phyloP scores from a whole-genome alignment of 1,140 invertebrate genomes.

The Pachypeltis micranthus region DNA sequence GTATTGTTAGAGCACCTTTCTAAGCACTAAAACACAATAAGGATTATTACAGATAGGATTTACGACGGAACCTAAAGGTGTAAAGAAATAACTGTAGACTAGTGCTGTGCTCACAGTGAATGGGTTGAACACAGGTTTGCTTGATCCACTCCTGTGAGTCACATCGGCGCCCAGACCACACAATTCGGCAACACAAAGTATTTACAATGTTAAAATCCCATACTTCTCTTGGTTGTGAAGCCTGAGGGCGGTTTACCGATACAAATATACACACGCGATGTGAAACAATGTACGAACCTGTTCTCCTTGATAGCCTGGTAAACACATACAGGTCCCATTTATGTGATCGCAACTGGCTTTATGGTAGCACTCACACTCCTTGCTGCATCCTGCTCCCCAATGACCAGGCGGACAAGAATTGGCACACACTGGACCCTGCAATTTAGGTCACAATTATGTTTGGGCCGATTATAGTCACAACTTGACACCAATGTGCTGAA shows the following conservation, averaged over 20 bases:
- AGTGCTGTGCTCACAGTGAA: too few species aligned
- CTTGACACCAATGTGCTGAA: too few species aligned
- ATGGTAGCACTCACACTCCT: conserved; percentile 78
- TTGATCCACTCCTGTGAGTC: too few species aligned
- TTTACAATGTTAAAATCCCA: too few species aligned
- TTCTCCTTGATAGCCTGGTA: conserved; percentile 59
- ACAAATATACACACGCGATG: neutral
- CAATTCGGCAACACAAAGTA: too few species aligned
- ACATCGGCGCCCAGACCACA: too few species aligned
- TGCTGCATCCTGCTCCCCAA: conserved; percentile 63
- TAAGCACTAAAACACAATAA: conserved; percentile 48
- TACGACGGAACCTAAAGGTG: neutral
- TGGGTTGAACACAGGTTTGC: too few species aligned
- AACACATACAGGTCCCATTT: conserved; percentile 60
- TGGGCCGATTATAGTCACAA: neutral
- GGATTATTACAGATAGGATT: too few species aligned
- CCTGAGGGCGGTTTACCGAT: too few species aligned
- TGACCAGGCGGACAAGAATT: conserved; percentile 56
- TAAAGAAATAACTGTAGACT: neutral
- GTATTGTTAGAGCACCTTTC: conserved; percentile 59
- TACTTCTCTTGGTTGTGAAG: too few species aligned
- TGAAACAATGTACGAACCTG: neutral
- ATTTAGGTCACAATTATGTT: neutral
- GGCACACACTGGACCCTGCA: conserved; percentile 57
- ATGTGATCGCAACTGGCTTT: conserved; percentile 67